phyloP scores from a whole-genome alignment of 2,888 invertebrate species.

The Drosophila pegasa region DNA sequence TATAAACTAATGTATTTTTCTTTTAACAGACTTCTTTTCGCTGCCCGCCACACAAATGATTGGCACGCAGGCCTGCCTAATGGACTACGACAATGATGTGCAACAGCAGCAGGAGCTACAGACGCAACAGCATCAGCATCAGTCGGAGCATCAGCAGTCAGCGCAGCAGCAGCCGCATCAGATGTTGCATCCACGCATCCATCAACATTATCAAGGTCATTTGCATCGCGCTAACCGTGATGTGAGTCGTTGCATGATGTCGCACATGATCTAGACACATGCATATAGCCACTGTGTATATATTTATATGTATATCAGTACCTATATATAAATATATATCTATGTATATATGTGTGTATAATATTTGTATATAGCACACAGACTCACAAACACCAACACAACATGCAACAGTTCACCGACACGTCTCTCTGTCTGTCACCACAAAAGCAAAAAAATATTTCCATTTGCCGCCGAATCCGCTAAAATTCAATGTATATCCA shows the following conservation, averaged over 20 bases:
- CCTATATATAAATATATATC: constrained; percentile 12
- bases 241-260: constrained; percentile 83
- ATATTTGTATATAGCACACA: constrained; percentile 31
- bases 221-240: constrained; percentile 83
- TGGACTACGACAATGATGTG: constrained; percentile 75
- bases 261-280: constrained; percentile 81
- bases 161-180: constrained; percentile 50
- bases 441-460: constrained; percentile 20
- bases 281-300: constrained; percentile 28
- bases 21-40: constrained; percentile 77
- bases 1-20: constrained; percentile 2
- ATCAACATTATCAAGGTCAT: constrained; percentile 82
- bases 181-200: constrained; percentile 52
- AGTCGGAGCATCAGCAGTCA: constrained; percentile 40
- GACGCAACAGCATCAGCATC: constrained; percentile 30
- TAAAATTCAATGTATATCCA: constrained; percentile 43
- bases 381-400: constrained; percentile 30
- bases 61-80: constrained; percentile 80
- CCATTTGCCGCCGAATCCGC: constrained; percentile 36
- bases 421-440: constrained; percentile 54
- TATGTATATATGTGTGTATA: constrained; percentile 18
- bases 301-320: neutral
- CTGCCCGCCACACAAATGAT: constrained; percentile 80
- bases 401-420: constrained; percentile 71
- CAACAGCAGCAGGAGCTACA: constrained; percentile 36